Evolutionary conservation across 2,113 vertebrate species (phyloP), one percentile per base, ranked within the genome.

Genomic region (Prunella himalayana): DNA sequence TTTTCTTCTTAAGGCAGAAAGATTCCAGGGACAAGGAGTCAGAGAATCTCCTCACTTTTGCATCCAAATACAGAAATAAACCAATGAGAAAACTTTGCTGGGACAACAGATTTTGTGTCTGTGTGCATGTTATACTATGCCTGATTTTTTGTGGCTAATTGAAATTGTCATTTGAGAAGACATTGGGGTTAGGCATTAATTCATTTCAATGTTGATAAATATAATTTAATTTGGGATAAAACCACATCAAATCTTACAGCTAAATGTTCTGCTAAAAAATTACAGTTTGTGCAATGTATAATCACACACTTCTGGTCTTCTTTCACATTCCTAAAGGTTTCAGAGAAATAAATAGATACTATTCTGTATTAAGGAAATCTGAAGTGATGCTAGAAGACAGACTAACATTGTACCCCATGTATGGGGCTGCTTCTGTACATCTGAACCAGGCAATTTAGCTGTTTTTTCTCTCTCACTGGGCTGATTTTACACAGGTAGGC

Each of bases 151-250:
- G 6, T 53, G 31, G 9, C 15, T 33, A 45, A 39, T 31, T 35
- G 19, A 85, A 85, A 45, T 22, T 2, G 8, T 53, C 2, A 33
- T 70, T 77, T 70, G 13, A 41, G 27, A 78, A 63, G 47, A 39
- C 4, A 20, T 11, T 28, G 7, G 3, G 6, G 0, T 59, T 71
- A 63, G 35, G 31, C 4, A 8, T 9, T 6, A 2, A 45, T 80
- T 60, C 60, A 51, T n/a, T 39, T 30, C 10, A 73, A 2, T 51
- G 8, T 17, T 37, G 19, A 33, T 30, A 44, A 51, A 23, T 24
- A 15, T 31, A 44, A 63, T 80, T 82, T 66, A 54, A 47, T 84
- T 31, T 2, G 15, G 11, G 8, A 23, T 72, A 61, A 53, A 68
- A 70, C 3, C 25, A 6, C 9, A 16, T 39, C 30, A 81, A 72